Conservation (phyloP, 2,797 vertebrate species). For the Kryptolebias ocellatus region DNA sequence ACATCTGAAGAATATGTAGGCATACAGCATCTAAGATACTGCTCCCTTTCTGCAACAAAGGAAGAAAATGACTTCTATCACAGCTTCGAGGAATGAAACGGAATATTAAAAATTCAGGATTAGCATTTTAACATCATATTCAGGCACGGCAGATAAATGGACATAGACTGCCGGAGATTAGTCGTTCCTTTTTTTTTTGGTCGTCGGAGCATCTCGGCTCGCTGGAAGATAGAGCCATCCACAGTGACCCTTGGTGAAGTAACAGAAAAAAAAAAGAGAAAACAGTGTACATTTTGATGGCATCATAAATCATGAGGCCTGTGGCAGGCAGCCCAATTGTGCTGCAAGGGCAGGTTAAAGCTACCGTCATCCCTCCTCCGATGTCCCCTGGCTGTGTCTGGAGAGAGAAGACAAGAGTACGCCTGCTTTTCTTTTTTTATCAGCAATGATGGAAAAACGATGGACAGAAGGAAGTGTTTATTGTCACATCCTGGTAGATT, state of each 20-base stretch:
- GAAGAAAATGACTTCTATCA: constrained; percentile 27
- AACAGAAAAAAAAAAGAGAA: constrained; percentile 47
- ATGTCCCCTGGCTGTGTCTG: constrained; percentile 73
- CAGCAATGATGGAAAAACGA: constrained; percentile 25
- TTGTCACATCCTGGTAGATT: constrained; percentile 25
- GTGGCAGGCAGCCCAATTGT: constrained; percentile 75
- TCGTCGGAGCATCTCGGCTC: constrained; percentile 39
- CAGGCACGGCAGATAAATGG: constrained; percentile 44
- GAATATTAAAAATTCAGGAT: constrained; percentile 57
- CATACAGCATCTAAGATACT: constrained; percentile 24
- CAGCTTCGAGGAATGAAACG: constrained; percentile 28
- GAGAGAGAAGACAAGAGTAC: constrained; percentile 65
- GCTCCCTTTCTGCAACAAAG: constrained; percentile 40
- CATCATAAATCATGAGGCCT: constrained; percentile 77
- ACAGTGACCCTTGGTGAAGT: constrained; percentile 73
- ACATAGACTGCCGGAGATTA: constrained; percentile 56
- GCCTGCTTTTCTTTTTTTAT: constrained; percentile 52
- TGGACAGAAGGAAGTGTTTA: constrained; percentile 4
- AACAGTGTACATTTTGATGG: constrained; percentile 69
- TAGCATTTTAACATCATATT: constrained; percentile 60
- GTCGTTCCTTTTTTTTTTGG: constrained; percentile 39
- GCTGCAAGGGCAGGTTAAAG: constrained; percentile 70
- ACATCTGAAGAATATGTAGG: constrained; percentile 61
- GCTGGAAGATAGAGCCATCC: constrained; percentile 61
- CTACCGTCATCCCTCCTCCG: constrained; percentile 65